These are phyloP conservation scores for Pterocles burchelli DNA, from an alignment of 2,113 vertebrate genomes.

Conservation along the genomic window DNA sequence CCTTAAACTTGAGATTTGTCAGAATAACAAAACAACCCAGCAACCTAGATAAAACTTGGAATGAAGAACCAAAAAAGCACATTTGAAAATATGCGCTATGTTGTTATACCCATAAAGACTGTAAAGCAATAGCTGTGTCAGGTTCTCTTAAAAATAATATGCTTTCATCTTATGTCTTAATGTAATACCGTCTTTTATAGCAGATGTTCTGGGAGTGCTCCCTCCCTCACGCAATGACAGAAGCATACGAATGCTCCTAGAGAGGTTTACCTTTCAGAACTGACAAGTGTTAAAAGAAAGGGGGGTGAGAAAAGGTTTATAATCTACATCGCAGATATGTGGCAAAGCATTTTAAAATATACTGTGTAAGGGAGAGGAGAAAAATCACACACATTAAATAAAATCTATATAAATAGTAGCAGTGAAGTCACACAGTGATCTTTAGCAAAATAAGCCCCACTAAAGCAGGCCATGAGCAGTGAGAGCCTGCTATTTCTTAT, in stretches of 20 bases:
- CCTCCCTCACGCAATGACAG: conserved; percentile 48
- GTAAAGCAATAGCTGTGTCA: conserved; percentile 52
- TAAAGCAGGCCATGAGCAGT: conserved; percentile 63
- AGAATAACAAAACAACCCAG: not conserved
- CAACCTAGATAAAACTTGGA: not conserved
- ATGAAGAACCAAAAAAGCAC: not conserved
- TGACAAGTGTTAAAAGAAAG: conserved; percentile 73
- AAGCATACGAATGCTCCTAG: conserved; percentile 58
- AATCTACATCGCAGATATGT: conserved; percentile 39
- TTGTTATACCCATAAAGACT: conserved; percentile 12
- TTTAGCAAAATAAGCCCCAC: conserved; percentile 65
- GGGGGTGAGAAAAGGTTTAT: conserved; percentile 63
- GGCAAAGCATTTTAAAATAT: conserved; percentile 47
- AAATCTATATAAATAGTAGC: conserved; percentile 58
- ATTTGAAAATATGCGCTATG: not conserved
- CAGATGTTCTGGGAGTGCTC: conserved; percentile 56
- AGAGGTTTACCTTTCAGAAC: conserved; percentile 56
- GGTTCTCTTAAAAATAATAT: conserved; percentile 65
- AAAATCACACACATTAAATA: conserved; percentile 67
- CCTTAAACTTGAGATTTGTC: not conserved
- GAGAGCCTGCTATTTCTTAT: conserved; percentile 76
- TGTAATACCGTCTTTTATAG: conserved; percentile 15
- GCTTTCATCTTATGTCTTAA: conserved; percentile 51
- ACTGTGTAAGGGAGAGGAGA: conserved; percentile 55
- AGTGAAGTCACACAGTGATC: conserved; percentile 54